These are phyloP conservation scores for Bruchidius siliquastri DNA, from an alignment of 2,888 invertebrate genomes.

Conservation along the genomic window DNA sequence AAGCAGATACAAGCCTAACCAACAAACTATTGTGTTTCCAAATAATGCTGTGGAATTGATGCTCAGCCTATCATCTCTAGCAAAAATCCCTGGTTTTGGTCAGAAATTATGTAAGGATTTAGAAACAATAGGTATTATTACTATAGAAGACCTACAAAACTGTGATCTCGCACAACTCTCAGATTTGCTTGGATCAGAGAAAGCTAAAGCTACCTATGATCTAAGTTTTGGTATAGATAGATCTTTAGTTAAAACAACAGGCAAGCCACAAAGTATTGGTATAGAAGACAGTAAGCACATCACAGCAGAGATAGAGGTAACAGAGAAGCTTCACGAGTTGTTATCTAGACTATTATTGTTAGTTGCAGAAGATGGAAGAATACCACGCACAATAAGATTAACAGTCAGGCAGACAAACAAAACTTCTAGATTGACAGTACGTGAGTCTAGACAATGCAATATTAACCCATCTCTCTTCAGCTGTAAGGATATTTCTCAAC, in stretches of 20 bases:
- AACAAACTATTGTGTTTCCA: slow-evolving; percentile 75
- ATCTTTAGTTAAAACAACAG: slow-evolving; percentile 66
- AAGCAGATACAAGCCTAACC: slow-evolving; percentile 71
- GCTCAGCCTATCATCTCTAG: slow-evolving; percentile 57
- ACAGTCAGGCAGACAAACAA: slow-evolving; percentile 70
- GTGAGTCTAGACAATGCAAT: slow-evolving; percentile 73
- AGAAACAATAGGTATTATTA: slow-evolving; percentile 59
- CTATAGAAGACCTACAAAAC: slow-evolving; percentile 64
- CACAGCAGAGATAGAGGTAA: slow-evolving; percentile 68
- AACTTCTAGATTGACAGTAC: slow-evolving; percentile 59
- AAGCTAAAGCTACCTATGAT: slow-evolving; percentile 64
- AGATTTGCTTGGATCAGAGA: slow-evolving; percentile 59
- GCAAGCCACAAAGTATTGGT: slow-evolving; percentile 74
- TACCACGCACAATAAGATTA: slow-evolving; percentile 70
- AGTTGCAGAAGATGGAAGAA: slow-evolving; percentile 72
- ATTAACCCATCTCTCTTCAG: slow-evolving; percentile 63
- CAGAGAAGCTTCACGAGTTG: slow-evolving; percentile 65
- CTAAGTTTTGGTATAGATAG: slow-evolving; percentile 73
- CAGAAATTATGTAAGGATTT: slow-evolving; percentile 63
- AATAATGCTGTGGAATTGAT: slow-evolving; percentile 63
- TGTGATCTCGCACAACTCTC: slow-evolving; percentile 51
- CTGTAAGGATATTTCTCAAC: slow-evolving; percentile 30
- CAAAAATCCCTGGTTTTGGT: slow-evolving; percentile 73
- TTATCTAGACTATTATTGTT: slow-evolving; percentile 66
- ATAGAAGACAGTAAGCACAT: slow-evolving; percentile 73